Evolutionary conservation across 2,888 invertebrate genomes (phyloP), one percentile per base, ranked within the genome.

Genomic region (Rhyacophila evoluta): DNA sequence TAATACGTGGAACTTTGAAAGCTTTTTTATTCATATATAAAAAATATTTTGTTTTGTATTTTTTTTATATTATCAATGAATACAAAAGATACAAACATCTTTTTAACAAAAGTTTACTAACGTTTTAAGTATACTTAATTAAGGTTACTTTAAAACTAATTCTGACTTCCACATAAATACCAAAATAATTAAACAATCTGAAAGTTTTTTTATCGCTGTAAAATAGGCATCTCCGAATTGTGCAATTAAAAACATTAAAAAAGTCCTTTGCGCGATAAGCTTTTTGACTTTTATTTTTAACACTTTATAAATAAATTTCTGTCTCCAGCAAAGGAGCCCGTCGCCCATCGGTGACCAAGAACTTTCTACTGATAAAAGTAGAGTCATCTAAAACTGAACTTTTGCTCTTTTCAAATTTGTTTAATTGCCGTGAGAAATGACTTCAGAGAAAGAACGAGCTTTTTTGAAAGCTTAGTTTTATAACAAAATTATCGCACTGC

Each of bases 371-470:
- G 74, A 74, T 74, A 68, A 74, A 74, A 68, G 25, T 74, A 74
- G 25, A 72, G 25, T 37, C 38, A 67, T 68, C 15, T 36, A 4
- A 27, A 36, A 74, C 67, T 68, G 38, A 25, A 55, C 55, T 55
- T 41, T 41, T 55, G 29, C 10, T 8, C 55, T 11, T 25, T 74
- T 36, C 10, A 55, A 68, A 36, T 67, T 74, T 74, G 74, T 74
- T 74, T 74, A 74, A 74, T 37, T 74, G 68, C 74, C 68, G 68
- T 74, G 74, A 74, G 37, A 74, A 74, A 74, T 68, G 36, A 74
- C 67, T 68, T 27, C 8, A 10, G 19, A 55, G 55, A 55, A 8
- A 55, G 1, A 55, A 2, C 1, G 19, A 8, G 2, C 10, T 55
- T 55, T 55, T 55, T 25, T 55, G 25, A 5, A 55, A 55, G 29